Conservation (phyloP, 2,797 vertebrate species). For the Perodicticus potto region DNA sequence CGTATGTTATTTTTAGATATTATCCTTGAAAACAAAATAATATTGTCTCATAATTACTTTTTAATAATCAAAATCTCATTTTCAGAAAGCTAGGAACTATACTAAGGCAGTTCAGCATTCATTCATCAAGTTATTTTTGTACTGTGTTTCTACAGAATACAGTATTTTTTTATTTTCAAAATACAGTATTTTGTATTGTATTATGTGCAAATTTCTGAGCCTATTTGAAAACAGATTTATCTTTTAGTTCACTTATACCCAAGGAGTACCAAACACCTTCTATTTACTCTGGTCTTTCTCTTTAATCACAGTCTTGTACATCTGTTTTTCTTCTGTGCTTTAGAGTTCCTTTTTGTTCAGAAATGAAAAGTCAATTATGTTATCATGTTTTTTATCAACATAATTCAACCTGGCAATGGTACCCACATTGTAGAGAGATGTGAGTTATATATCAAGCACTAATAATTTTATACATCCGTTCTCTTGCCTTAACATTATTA, state of each 20-base stretch:
- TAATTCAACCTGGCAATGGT: conserved; percentile 72
- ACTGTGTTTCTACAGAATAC: not conserved
- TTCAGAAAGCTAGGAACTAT: conserved; percentile 19
- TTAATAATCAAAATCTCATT: conserved; percentile 50
- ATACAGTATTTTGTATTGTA: not conserved
- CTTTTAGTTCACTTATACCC: not conserved
- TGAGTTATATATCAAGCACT: conserved; percentile 69
- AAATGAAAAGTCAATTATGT: conserved; percentile 68
- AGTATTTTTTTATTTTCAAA: too few species aligned
- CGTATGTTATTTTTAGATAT: not conserved
- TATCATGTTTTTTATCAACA: conserved; percentile 73
- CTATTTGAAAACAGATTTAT: conserved; percentile 43
- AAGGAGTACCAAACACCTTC: not conserved
- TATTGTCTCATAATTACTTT: not conserved
- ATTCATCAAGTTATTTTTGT: conserved; percentile 44
- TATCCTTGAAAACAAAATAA: not conserved
- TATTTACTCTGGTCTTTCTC: not conserved
- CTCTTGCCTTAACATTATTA: conserved; percentile 76
- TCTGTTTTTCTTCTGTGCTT: not conserved
- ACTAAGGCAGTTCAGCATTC: not conserved
- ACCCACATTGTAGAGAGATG: conserved; percentile 31
- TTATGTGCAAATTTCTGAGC: not conserved
- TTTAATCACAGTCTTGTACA: not conserved
- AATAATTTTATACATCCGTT: conserved; percentile 68
- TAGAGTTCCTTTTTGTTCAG: conserved; percentile 69